Conservation (phyloP, 2,888 invertebrate species). For the Cheilosia scutellata region DNA sequence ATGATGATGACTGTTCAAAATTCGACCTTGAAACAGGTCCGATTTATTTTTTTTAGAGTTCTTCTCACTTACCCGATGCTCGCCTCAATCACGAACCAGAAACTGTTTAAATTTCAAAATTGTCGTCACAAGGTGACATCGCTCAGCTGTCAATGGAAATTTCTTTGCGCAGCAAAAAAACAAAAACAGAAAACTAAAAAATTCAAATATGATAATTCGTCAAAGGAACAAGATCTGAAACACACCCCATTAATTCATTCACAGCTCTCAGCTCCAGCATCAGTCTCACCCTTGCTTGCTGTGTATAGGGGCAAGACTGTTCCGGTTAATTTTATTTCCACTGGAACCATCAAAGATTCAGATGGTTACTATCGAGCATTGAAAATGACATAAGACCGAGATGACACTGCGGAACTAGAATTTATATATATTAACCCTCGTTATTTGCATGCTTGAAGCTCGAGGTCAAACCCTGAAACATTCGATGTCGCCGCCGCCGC, state of each 20-base stretch:
- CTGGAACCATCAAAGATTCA: slow-evolving; percentile 9
- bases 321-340: slow-evolving; percentile 44
- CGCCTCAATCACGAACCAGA: not conserved
- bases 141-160: slow-evolving; percentile 34
- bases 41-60: not conserved
- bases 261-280: not conserved
- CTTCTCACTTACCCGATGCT: not conserved
- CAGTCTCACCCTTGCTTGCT: not conserved
- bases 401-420: slow-evolving; percentile 72
- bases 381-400: slow-evolving; percentile 58
- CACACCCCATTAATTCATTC: slow-evolving; percentile 31
- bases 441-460: slow-evolving; percentile 63
- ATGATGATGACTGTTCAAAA: not conserved
- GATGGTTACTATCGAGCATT: slow-evolving; percentile 29
- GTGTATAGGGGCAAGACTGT: not conserved
- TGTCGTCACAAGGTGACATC: slow-evolving; percentile 50
- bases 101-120: slow-evolving; percentile 31
- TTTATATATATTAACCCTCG: slow-evolving; percentile 26
- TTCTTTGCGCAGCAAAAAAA: not conserved
- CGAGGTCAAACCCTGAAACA: slow-evolving; percentile 51
- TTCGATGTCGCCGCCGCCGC: slow-evolving; percentile 1
- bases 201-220: slow-evolving; percentile 27
- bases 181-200: not conserved
- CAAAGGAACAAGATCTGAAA: slow-evolving; percentile 27
- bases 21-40: slow-evolving; percentile 45